Evolutionary conservation across 1,140 invertebrate genomes (phyloP), one percentile per base, ranked within the genome.

Genomic region (Sweltsa coloradensis): DNA sequence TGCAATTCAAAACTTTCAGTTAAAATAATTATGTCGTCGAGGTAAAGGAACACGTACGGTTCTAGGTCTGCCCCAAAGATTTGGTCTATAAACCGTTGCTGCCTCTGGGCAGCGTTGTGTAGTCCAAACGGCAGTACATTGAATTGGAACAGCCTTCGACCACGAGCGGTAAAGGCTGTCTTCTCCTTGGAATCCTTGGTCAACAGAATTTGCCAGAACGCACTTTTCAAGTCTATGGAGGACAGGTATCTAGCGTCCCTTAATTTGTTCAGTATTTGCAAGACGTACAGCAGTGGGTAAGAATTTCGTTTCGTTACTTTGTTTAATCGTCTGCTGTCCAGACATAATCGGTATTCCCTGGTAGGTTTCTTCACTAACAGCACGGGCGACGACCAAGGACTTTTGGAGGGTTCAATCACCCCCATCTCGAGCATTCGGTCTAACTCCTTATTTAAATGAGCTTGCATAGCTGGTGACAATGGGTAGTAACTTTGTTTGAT

Each of bases 241-340:
- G 55, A 55, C 19, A 64, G 58, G 27, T 52, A 54, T 0, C 50
- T 47, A 7, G 63, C 57, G 34, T 57, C 53, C 16, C 42, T 39
- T 7, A 62, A 44, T 21, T 37, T 55, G 41, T 55, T 57, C 11
- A 65, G 43, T 19, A 63, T 63, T 19, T 37, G 6, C 41, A 52
- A 48, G 23, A 65, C 34, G n/a, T n/a, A n/a, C n/a, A n/a, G n/a
- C n/a, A n/a, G n/a, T n/a, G n/a, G n/a, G n/a, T n/a, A n/a, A n/a
- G n/a, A n/a, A n/a, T n/a, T n/a, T n/a, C n/a, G n/a, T n/a, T n/a
- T n/a, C n/a, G n/a, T n/a, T n/a, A n/a, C n/a, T n/a, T n/a, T n/a
- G n/a, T n/a, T n/a, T n/a, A n/a, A n/a, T n/a, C n/a, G n/a, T 6
- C 66, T 36, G 40, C 60, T 68, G 52, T 73, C 70, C 0, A 73